Conservation (phyloP, 2,888 invertebrate species). For the Brenthis hecate region DNA sequence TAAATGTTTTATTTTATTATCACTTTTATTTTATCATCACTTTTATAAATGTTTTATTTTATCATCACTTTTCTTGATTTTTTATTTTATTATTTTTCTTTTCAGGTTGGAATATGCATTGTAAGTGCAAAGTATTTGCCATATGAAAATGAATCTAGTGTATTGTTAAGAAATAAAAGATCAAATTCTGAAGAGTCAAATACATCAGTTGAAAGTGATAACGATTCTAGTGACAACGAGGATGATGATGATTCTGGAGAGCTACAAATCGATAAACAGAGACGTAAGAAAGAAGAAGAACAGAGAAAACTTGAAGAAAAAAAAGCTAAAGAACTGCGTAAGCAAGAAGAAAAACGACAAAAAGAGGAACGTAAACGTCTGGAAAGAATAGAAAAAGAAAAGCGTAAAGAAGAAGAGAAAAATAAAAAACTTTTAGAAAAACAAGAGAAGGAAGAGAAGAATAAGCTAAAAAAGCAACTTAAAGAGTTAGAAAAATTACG, state of each 20-base stretch:
- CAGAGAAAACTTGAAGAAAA: conserved; percentile 51
- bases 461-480: conserved; percentile 50
- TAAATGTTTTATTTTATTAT: conserved; percentile 19
- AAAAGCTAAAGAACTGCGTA: conserved; percentile 48
- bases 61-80: background rate
- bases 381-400: conserved; percentile 54
- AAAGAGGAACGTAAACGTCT: conserved; percentile 52
- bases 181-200: conserved; percentile 57
- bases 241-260: conserved; percentile 40
- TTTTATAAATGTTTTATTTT: background rate
- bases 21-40: background rate
- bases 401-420: conserved; percentile 51
- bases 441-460: conserved; percentile 50
- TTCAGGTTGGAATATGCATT: conserved; percentile 67
- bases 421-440: conserved; percentile 51
- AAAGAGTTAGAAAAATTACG: conserved; percentile 49
- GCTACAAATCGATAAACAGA: conserved; percentile 50
- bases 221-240: conserved; percentile 49
- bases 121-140: conserved; percentile 74
- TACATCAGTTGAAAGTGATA: conserved; percentile 51
- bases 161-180: conserved; percentile 52
- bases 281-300: conserved; percentile 46
- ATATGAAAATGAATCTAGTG: conserved; percentile 55
- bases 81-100: conserved; percentile 40
- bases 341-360: conserved; percentile 47